phyloP scores from a whole-genome alignment of 2,113 vertebrate genomes.

The Lophotis ruficrista region DNA sequence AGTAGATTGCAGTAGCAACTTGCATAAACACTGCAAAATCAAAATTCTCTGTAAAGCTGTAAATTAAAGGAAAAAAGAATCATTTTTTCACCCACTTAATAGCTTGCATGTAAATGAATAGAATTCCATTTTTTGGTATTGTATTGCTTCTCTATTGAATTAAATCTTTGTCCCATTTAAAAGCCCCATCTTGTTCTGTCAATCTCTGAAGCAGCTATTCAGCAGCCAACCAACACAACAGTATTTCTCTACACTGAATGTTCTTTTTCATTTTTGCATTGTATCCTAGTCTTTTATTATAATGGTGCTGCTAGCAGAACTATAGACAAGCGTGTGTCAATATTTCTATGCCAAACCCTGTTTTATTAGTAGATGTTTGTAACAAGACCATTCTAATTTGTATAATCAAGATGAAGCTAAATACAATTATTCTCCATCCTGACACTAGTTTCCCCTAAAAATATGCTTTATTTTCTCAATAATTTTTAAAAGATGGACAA shows the following conservation, averaged over 20 bases:
- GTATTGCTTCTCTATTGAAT: conserved; percentile 67
- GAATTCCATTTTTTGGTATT: conserved; percentile 64
- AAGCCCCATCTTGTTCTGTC: conserved; percentile 63
- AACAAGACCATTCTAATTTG: conserved; percentile 41
- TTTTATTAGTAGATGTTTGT: conserved; percentile 53
- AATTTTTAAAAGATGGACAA: neutral
- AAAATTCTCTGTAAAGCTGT: conserved; percentile 3
- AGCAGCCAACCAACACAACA: conserved; percentile 35
- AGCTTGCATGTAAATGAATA: conserved; percentile 57
- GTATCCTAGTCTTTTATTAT: conserved; percentile 29
- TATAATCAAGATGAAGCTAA: conserved; percentile 51
- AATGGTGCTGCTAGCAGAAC: neutral
- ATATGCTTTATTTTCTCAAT: neutral
- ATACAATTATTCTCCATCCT: conserved; percentile 1
- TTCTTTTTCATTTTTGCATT: conserved; percentile 51
- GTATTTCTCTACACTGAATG: neutral
- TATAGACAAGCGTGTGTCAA: conserved; percentile 36
- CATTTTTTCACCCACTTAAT: conserved; percentile 60
- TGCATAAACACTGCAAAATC: conserved; percentile 20
- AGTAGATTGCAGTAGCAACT: conserved; percentile 12
- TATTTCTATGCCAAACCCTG: conserved; percentile 35
- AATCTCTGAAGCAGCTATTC: conserved; percentile 63
- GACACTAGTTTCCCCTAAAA: neutral
- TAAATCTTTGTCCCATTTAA: conserved; percentile 68
- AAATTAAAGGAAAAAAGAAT: conserved; percentile 51